Evolutionary conservation across 2,113 vertebrate genomes (phyloP).

Genomic region (Tor tambroides): DNA sequence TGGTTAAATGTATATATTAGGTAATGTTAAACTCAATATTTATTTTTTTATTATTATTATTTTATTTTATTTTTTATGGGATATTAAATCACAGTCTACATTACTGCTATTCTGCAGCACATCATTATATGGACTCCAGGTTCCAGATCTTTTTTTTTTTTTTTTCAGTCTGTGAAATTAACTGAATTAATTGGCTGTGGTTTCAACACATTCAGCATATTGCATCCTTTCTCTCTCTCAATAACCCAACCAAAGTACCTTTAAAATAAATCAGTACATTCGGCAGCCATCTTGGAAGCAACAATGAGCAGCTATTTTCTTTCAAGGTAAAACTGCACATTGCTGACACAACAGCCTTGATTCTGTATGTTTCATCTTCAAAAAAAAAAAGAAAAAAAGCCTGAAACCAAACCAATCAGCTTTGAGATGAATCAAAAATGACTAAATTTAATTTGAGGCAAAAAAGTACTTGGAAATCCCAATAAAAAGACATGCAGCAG

Average conservation of each 20-base stretch:
- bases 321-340: neutral
- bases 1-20: neutral
- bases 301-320: neutral
- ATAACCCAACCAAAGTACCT: neutral
- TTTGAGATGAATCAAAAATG: neutral
- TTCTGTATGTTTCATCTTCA: neutral
- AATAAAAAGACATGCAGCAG: neutral
- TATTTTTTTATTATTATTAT: no score
- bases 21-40: neutral
- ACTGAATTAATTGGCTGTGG: constrained; percentile 61
- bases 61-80: neutral
- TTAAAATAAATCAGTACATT: neutral
- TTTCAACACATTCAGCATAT: constrained; percentile 50
- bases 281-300: neutral
- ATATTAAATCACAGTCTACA: neutral
- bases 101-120: neutral
- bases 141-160: constrained; percentile 26
- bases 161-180: constrained; percentile 56
- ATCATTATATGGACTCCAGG: constrained; percentile 16
- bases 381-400: no score
- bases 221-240: constrained; percentile 14
- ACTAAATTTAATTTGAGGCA: neutral
- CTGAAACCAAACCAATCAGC: neutral
- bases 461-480: neutral
- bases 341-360: neutral